Percentiles rank a stretch among this genome's conserved stretches.
phyloP scores from a whole-genome alignment of 2,888 invertebrate genomes.

The Yponomeuta malinellus region DNA sequence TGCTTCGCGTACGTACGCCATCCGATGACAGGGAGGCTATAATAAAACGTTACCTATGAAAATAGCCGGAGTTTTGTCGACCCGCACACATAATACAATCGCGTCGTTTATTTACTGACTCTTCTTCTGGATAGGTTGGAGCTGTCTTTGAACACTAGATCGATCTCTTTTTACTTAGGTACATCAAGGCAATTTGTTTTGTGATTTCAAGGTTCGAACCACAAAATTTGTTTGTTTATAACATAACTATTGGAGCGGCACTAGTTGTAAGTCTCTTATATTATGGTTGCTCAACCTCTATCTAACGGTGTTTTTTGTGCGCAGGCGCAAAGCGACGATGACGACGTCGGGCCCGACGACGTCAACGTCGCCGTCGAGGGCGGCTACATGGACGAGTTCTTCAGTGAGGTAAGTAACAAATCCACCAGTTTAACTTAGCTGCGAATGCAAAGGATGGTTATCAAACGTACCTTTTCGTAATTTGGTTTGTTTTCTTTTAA shows the following conservation, averaged over 20 bases:
- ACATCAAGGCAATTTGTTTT: no score
- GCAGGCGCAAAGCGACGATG: conserved; percentile 98
- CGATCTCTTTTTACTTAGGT: no score
- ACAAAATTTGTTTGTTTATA: no score
- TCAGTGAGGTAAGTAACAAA: conserved; percentile 89
- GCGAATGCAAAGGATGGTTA: no score
- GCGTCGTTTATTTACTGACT: not conserved
- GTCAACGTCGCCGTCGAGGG: conserved; percentile 97
- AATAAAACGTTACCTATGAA: conserved; percentile 7
- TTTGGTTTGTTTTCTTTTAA: no score
- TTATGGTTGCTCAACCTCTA: no score
- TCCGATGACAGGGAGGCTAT: conserved; percentile 20
- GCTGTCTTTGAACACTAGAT: no score
- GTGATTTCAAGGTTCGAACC: no score
- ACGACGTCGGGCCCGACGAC: conserved; percentile 96
- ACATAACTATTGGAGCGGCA: no score
- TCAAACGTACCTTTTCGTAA: not conserved
- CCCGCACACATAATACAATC: not conserved
- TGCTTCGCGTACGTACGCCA: conserved; percentile 50
- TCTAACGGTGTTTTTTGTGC: conserved; percentile 20
- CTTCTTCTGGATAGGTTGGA: no score
- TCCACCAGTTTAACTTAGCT: not conserved
- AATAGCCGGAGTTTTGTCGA: not conserved
- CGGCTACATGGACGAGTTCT: conserved; percentile 99
- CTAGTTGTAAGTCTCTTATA: not conserved